Conservation (phyloP, 2,888 invertebrate genomes). For the Phaedon cochleariae region DNA sequence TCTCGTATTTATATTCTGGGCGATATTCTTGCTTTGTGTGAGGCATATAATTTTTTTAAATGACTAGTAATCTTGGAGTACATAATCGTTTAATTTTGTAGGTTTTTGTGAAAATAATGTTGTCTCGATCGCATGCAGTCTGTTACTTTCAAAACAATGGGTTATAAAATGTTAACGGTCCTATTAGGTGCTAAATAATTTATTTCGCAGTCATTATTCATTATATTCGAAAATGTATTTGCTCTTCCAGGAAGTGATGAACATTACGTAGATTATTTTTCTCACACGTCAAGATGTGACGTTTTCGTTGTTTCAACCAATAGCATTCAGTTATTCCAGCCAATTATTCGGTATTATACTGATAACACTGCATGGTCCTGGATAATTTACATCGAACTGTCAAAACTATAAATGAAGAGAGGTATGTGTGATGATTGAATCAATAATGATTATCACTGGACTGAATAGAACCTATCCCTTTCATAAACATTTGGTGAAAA, state of each 20-base stretch:
- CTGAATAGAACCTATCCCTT: too few relatives aligned
- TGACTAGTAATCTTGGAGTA: background rate
- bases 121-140: background rate
- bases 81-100: background rate
- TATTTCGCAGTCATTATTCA: background rate
- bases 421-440: too few relatives aligned
- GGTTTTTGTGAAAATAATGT: background rate
- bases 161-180: background rate
- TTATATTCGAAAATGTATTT: background rate
- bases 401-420: too few relatives aligned
- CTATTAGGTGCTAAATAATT: background rate
- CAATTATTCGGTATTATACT: too few relatives aligned
- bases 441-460: too few relatives aligned
- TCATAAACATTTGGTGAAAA: too few relatives aligned
- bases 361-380: too few relatives aligned
- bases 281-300: too few relatives aligned
- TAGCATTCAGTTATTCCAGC: too few relatives aligned
- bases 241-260: background rate
- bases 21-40: background rate
- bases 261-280: too few relatives aligned
- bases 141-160: background rate
- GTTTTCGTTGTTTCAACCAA: too few relatives aligned
- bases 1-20: background rate
- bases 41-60: background rate
- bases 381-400: too few relatives aligned